These are phyloP conservation scores for Leptogaster cylindrica DNA, from an alignment of 2,888 invertebrate species.

Conservation along the genomic window DNA sequence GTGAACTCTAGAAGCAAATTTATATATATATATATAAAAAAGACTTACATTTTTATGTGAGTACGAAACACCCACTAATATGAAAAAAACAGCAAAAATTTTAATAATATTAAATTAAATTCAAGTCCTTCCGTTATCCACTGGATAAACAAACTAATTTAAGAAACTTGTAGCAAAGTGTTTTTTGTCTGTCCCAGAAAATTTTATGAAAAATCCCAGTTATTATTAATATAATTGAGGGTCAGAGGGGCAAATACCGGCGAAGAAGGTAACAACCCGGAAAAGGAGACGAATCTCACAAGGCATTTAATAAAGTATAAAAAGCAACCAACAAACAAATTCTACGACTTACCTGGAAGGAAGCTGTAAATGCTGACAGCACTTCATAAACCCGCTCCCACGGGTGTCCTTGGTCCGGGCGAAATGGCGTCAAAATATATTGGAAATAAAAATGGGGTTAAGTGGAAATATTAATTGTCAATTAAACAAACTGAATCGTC, in stretches of 20 bases:
- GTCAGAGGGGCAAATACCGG: slow-evolving; percentile 22
- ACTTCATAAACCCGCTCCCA: slow-evolving; percentile 84
- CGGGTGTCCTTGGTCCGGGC: slow-evolving; percentile 72
- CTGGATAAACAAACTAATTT: slow-evolving; percentile 41
- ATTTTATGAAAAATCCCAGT: slow-evolving; percentile 23
- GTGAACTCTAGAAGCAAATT: too few relatives aligned
- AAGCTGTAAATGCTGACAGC: slow-evolving; percentile 83
- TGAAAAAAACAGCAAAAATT: too few relatives aligned
- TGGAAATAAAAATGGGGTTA: too few relatives aligned
- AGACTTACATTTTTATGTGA: too few relatives aligned
- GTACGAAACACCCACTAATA: too few relatives aligned
- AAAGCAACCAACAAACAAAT: too few relatives aligned
- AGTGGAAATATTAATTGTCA: too few relatives aligned
- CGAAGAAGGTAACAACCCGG: neutral
- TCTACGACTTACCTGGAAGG: slow-evolving; percentile 77
- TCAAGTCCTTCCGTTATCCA: too few relatives aligned
- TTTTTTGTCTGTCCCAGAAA: neutral
- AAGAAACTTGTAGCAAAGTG: slow-evolving; percentile 22
- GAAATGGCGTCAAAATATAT: slow-evolving; percentile 86
- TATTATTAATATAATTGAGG: slow-evolving; percentile 41
- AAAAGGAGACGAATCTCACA: slow-evolving; percentile 7
- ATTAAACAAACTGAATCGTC: slow-evolving; percentile 66
- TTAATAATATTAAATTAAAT: too few relatives aligned
- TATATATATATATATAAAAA: too few relatives aligned
- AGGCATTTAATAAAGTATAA: slow-evolving; percentile 8